Evolutionary conservation across 2,113 vertebrate species (phyloP).

Genomic region (Ptyas mucosa): DNA sequence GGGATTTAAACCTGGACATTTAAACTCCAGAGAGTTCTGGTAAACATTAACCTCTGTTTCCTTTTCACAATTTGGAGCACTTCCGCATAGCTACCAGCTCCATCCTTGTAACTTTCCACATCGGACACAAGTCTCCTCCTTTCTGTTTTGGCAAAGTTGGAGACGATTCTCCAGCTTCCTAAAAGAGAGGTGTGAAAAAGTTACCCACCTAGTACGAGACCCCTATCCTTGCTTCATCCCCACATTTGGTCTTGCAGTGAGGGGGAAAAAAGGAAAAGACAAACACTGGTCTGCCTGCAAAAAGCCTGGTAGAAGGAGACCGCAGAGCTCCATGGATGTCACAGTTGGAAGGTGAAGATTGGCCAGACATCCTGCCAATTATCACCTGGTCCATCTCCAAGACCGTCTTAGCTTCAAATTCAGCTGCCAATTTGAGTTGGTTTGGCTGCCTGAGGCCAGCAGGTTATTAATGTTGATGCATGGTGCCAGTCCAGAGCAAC

Average conservation of each 20-base stretch:
- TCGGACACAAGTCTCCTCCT: not conserved
- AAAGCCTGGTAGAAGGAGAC: not conserved
- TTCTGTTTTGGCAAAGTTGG: not conserved
- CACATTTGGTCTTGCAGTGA: not conserved
- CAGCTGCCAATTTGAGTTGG: not conserved
- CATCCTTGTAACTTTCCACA: not conserved
- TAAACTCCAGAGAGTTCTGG: not conserved
- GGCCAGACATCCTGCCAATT: not conserved
- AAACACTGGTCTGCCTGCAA: not conserved
- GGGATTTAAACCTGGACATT: not conserved
- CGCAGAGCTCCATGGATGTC: not conserved
- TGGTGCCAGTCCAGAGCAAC: not conserved
- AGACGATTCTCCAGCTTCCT: not conserved
- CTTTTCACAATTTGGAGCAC: not conserved
- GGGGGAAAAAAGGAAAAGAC: not conserved
- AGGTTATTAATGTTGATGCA: not conserved
- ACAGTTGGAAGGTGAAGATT: not conserved
- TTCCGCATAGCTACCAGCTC: not conserved
- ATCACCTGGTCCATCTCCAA: not conserved
- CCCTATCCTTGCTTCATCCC: not conserved
- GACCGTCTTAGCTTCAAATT: not conserved
- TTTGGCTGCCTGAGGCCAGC: not conserved
- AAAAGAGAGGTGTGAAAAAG: not conserved
- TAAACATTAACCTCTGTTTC: not conserved
- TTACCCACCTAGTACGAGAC: not conserved